phyloP scores from a whole-genome alignment of 2,888 invertebrate genomes.

The Drosophila mulleri region DNA sequence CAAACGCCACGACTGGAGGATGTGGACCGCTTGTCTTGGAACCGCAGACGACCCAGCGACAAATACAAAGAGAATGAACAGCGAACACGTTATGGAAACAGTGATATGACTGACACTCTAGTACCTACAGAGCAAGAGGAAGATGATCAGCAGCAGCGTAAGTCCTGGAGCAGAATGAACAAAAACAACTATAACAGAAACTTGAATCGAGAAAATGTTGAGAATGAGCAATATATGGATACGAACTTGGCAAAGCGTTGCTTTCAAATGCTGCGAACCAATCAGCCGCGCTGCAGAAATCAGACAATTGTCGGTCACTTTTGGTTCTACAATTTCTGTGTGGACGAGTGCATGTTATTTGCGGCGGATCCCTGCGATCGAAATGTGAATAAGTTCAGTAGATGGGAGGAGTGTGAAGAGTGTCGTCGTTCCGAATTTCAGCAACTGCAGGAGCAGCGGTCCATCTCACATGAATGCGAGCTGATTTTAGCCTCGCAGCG shows the following conservation, averaged over 20 bases:
- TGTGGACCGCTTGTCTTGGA: constrained; percentile 88
- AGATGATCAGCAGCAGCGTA: neutral
- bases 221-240: constrained; percentile 15
- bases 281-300: constrained; percentile 50
- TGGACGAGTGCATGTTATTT: constrained; percentile 78
- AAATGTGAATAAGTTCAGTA: constrained; percentile 75
- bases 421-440: constrained; percentile 58
- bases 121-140: neutral
- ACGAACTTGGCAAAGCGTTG: constrained; percentile 51
- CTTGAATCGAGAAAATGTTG: constrained; percentile 85
- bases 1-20: constrained; percentile 44
- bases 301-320: constrained; percentile 83
- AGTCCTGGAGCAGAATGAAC: constrained; percentile 23
- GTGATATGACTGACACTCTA: neutral
- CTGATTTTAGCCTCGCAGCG: constrained; percentile 25
- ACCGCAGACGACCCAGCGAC: constrained; percentile 77
- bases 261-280: constrained; percentile 65
- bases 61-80: constrained; percentile 19
- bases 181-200: constrained; percentile 85
- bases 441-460: constrained; percentile 35
- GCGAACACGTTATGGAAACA: constrained; percentile 11
- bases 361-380: constrained; percentile 76
- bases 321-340: constrained; percentile 81
- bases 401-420: constrained; percentile 69
- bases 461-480: constrained; percentile 48